Base-by-base conservation (phyloP, 2,113 vertebrate genomes). In the Vombatus ursinus region DNA sequence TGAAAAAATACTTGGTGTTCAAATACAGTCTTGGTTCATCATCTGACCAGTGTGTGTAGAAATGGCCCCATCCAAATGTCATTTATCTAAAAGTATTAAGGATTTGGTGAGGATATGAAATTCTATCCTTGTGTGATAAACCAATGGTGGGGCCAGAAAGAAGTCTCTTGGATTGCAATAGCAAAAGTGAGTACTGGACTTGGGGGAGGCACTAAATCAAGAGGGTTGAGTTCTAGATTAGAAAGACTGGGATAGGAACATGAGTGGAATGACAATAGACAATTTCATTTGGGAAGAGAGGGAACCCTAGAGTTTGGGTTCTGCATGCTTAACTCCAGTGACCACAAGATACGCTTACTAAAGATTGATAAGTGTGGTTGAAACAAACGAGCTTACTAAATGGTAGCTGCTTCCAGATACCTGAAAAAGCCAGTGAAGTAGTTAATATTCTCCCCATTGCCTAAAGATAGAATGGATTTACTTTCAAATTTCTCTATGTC, bases 1-100 rank as follows among this genome's bases (percentile, higher is more conserved):
- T 77, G 95, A 92, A 57, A 90, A 96, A 96, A 94, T 91, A 90
- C 95, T 50, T 50, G 37, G 61, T 95, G 26, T 91, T 95, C 91
- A 48, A 91, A 50, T 2, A 95, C 14, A 90, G n/a, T 96, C 49
- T 95, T 93, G 37, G 96, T 96, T 97, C 92, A 52, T 47, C 68
- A 68, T 49, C 89, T 92, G 92, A 84, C 94, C 84, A 0, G 19
- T 92, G 9, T 48, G 89, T 91, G 90, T 53, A 91, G 95, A 84
- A 93, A 47, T 92, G 91, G 44, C 97, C 26, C 50, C 94, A 93
- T 25, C 95, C 50, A 95, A 95, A 96, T 92, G 90, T 61, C 37
- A 94, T 54, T 22, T 22, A 77, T 77, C 61, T 37, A 14, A 77
- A 77, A 77, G 14, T 3, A 37, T 68, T n/a, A 68, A 68, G 61